These are phyloP conservation scores for Zonotrichia leucophrys DNA, from an alignment of 2,113 vertebrate species.

Conservation along the genomic window DNA sequence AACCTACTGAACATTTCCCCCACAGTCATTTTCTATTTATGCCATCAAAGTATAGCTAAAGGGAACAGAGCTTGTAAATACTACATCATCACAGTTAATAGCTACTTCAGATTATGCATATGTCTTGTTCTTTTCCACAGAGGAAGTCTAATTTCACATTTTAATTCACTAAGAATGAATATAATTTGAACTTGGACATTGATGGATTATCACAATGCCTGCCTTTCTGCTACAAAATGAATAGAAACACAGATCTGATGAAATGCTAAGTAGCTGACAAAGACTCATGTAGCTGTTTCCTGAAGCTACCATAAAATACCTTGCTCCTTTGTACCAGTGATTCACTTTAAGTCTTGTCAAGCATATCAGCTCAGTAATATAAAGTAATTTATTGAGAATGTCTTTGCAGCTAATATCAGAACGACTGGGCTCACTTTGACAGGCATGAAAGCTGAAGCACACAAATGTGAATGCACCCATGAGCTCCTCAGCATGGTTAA, in stretches of 20 bases:
- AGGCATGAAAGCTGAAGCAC: not conserved
- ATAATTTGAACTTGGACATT: not conserved
- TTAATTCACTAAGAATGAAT: not conserved
- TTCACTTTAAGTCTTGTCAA: not conserved
- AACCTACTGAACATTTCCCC: not conserved
- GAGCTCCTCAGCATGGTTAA: not conserved
- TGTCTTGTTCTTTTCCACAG: not conserved
- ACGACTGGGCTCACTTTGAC: not conserved
- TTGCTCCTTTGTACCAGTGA: not conserved
- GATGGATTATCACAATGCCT: not conserved
- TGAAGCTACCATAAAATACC: not conserved
- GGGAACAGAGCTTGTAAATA: not conserved
- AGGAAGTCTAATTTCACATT: not conserved
- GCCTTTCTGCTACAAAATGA: not conserved
- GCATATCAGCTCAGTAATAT: not conserved
- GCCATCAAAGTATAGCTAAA: not conserved
- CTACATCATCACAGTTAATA: not conserved
- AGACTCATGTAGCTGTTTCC: not conserved
- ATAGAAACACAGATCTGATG: not conserved
- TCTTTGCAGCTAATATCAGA: not conserved
- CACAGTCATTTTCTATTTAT: not conserved
- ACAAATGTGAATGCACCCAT: rapidly evolving
- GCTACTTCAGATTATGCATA: not conserved
- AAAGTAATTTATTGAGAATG: not conserved
- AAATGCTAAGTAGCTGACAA: not conserved